These are phyloP conservation scores for Seriola rivoliana DNA, from an alignment of 2,113 vertebrate species.

Conservation along the genomic window DNA sequence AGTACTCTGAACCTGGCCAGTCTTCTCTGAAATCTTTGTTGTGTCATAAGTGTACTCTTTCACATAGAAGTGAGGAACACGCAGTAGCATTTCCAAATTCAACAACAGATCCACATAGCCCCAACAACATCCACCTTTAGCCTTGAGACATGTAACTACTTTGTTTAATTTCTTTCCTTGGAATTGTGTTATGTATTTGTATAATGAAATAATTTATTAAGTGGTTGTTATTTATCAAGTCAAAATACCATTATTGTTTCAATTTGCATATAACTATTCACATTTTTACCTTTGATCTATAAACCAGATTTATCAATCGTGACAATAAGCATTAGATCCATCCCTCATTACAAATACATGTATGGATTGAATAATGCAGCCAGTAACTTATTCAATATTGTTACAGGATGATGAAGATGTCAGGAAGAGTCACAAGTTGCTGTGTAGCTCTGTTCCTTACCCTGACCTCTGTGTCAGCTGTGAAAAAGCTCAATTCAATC, in stretches of 20 bases:
- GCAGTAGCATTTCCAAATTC: background rate
- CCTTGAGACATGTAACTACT: background rate
- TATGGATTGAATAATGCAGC: background rate
- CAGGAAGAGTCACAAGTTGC: background rate
- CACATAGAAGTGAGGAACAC: background rate
- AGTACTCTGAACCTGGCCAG: too few relatives aligned
- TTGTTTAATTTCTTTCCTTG: background rate
- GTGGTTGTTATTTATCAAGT: too few relatives aligned
- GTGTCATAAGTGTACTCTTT: background rate
- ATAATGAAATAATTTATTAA: background rate
- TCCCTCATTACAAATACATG: background rate
- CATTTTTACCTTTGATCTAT: background rate
- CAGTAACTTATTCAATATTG: slow-evolving; percentile 10
- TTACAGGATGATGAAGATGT: slow-evolving; percentile 51
- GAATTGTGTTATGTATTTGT: background rate
- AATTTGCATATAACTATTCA: background rate
- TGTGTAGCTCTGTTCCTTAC: slow-evolving; percentile 41
- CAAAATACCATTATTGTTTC: background rate
- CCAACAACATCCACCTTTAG: background rate
- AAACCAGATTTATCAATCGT: background rate
- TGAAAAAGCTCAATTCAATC: slow-evolving; percentile 51
- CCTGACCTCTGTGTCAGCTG: slow-evolving; percentile 36
- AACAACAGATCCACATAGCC: background rate
- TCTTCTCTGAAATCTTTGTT: background rate
- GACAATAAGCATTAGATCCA: background rate